Base-by-base conservation (phyloP, 2,888 invertebrate genomes). In the Drosophila robusta region DNA sequence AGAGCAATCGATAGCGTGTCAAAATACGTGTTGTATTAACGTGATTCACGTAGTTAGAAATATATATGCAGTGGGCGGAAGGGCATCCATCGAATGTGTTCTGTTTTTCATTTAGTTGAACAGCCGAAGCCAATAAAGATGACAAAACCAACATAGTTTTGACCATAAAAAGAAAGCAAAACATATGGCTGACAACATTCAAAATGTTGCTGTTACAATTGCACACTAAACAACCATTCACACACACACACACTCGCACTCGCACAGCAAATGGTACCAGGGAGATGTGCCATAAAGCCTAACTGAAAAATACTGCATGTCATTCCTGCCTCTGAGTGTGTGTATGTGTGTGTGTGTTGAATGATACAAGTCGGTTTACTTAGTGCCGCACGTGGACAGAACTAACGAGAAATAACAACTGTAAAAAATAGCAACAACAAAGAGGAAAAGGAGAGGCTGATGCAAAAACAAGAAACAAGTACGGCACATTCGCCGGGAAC, bases 261-360 rank as follows among this genome's bases (percentile, higher is more conserved):
- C 26, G 32, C 39, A 45, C 18, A 41, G 4, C 9, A 56, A 74
- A 74, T 66, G 56, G 55, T 11, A 49, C 60, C 63, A 78, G 46
- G 32, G 77, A 64, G 66, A 71, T 80, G 72, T 80, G 85, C 70
- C 80, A 81, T 81, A 84, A 80, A 78, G 67, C 75, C 83, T 79
- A 85, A 79, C 79, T 68, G 63, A 75, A 75, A 78, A 83, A 67
- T 77, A 56, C 71, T 64, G 65, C 80, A 55, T 73, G 75, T 71
- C 67, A 75, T 62, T 54, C 56, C 18, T 18, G 18, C 18, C 18
- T 2, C 18, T 18, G 49, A 38, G 24, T 52, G 41, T 45, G 62
- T 52, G 26, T 46, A 44, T 45, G 46, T 49, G 56, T 47, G 58
- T 50, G 57, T 65, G 36, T 46, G 51, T 61, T 69, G 57, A 58